Base-by-base conservation (phyloP, 2,113 vertebrate species). In the Cyprinus carpio region DNA sequence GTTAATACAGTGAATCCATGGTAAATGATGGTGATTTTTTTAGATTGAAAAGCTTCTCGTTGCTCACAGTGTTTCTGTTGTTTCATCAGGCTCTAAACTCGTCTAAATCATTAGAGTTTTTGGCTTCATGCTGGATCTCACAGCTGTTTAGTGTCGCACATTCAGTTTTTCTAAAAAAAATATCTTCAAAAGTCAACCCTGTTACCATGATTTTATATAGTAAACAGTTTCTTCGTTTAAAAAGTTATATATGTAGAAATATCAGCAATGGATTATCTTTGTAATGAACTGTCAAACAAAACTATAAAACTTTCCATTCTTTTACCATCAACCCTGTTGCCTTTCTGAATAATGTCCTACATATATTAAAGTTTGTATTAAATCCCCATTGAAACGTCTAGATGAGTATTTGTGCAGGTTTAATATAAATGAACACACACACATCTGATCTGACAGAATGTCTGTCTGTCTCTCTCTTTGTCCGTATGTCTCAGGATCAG, bases 401-500 rank as follows among this genome's bases (percentile, higher is more conserved):
- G 51, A 18, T 54, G 5, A 18, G 5, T 18, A 54, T 5, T 18
- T 49, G 3, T 0, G 12, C 46, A 49, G 46, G 12, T 54, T 54
- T 54, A 69, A 20, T 7, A 7, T 31, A 29, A 31, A 67, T 67
- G 2, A 31, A 65, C 27, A 15, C 25, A 64, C 9, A 25, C n/a
- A 62, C 11, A 25, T 25, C n/a, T 4, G 58, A 62, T 62, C n/a
- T 12, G 10, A n/a, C n/a, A 1, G 20, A 74, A 5, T 27, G 0
- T 58, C 31, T 83, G 15, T 69, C 82, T 60, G 88, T 54, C 43
- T 46, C 40, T 43, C 8, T 84, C 85, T 89, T 87, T 71, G 87
- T 54, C 20, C 34, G 8, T 81, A 31, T 64, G 1, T 69, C 60
- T 12, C 13, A 99, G 98, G 98, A 99, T 96, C 98, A 99, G 92